These are phyloP conservation scores for Percopsis transmontana DNA, from an alignment of 2,113 vertebrate species.

Conservation along the genomic window DNA sequence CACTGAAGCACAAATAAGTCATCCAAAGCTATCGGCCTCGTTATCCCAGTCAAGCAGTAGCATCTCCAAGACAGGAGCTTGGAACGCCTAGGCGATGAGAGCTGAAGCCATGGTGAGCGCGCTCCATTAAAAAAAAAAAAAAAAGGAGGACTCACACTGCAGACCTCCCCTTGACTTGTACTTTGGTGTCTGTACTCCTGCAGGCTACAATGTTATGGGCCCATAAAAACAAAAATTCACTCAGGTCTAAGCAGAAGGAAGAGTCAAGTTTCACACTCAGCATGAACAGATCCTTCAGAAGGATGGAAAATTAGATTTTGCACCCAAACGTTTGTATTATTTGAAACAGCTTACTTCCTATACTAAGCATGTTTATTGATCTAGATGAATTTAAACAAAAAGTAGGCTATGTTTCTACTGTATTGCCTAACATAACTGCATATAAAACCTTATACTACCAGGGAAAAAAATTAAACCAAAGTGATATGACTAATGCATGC, in stretches of 20 bases:
- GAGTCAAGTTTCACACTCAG: slow-evolving; percentile 24
- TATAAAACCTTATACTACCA: background rate
- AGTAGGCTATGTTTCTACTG: too few species aligned
- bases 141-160: slow-evolving; percentile 6
- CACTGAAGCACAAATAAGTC: background rate
- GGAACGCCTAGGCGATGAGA: background rate
- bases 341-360: background rate
- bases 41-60: background rate
- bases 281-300: slow-evolving; percentile 26
- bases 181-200: slow-evolving; percentile 45
- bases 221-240: slow-evolving; percentile 43
- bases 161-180: slow-evolving; percentile 35
- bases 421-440: too few species aligned
- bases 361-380: background rate
- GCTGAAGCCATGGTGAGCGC: background rate
- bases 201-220: slow-evolving; percentile 54
- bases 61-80: slow-evolving; percentile 13
- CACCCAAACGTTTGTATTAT: slow-evolving; percentile 8
- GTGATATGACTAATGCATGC: background rate
- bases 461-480: background rate
- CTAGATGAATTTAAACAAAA: too few species aligned
- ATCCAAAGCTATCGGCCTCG: background rate
- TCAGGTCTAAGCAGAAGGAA: slow-evolving; percentile 30
- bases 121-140: slow-evolving; percentile 4
- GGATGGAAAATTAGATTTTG: background rate